Percentiles rank a stretch among this genome's conserved stretches.
These are phyloP conservation scores for Heliconius hewitsoni DNA, from an alignment of 1,140 invertebrate genomes.

Conservation along the genomic window DNA sequence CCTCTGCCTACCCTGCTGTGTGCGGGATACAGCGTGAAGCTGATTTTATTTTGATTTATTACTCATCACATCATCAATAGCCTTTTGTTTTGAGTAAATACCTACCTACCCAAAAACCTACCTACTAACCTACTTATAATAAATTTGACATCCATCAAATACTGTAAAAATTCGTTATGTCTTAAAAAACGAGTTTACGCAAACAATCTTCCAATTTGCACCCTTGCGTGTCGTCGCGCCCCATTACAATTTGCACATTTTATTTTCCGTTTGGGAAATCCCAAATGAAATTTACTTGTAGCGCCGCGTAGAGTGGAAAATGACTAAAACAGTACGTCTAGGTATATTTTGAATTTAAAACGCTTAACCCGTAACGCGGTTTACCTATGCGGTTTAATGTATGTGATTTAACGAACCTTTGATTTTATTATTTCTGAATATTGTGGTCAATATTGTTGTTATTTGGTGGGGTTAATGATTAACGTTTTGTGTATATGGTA, in stretches of 20 bases:
- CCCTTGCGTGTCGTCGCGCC: conserved; percentile 28
- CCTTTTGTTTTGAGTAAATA: too few relatives aligned
- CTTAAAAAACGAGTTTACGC: conserved; percentile 27
- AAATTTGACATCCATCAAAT: conserved; percentile 20
- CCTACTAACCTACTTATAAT: neutral
- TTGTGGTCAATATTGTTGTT: neutral
- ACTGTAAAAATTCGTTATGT: conserved; percentile 17
- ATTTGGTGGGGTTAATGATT: too few relatives aligned
- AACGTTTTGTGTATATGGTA: too few relatives aligned
- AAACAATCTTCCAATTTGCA: conserved; percentile 43
- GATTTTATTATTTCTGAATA: neutral
- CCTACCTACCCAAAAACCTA: too few relatives aligned
- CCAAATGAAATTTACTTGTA: conserved; percentile 42
- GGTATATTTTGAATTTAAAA: conserved; percentile 29
- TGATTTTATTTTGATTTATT: too few relatives aligned
- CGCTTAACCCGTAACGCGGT: conserved; percentile 24
- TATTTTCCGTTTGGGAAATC: conserved; percentile 46
- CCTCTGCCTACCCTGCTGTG: too few relatives aligned
- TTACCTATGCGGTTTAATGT: conserved; percentile 18
- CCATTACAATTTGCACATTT: conserved; percentile 45
- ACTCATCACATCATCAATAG: too few relatives aligned
- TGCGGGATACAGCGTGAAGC: too few relatives aligned
- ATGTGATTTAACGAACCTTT: neutral
- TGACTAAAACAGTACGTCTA: conserved; percentile 34
- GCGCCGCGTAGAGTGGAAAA: conserved; percentile 28